Evolutionary conservation across 2,888 invertebrate species (phyloP).

Genomic region (Digitonthophagus gazella): DNA sequence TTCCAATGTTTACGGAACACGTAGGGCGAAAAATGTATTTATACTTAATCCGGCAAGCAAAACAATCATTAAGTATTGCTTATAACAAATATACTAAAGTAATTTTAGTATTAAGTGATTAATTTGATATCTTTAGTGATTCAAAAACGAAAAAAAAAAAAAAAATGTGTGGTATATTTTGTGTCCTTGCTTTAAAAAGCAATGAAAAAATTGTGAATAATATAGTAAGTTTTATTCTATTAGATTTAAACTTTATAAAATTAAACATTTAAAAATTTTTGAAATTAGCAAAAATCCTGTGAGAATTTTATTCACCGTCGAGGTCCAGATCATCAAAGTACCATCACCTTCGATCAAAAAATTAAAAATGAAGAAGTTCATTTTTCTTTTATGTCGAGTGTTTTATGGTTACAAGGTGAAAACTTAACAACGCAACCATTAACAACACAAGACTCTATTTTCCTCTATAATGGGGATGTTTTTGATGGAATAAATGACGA

Average conservation of each 20-base stretch:
- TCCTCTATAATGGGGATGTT: conserved; percentile 90
- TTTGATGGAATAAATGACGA: conserved; percentile 57
- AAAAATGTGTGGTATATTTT: conserved; percentile 44
- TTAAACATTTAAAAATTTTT: conserved; percentile 3
- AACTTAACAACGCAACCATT: conserved; percentile 66
- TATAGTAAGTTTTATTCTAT: conserved; percentile 18
- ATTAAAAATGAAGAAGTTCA: conserved; percentile 31
- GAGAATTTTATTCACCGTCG: conserved; percentile 25
- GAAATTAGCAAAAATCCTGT: conserved; percentile 38
- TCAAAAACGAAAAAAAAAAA: too few relatives aligned
- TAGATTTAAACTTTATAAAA: neutral
- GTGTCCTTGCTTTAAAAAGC: conserved; percentile 32
- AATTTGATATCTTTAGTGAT: too few relatives aligned
- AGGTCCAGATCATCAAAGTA: conserved; percentile 22
- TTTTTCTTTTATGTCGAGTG: conserved; percentile 53
- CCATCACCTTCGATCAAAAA: neutral
- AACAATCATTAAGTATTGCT: neutral
- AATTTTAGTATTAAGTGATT: too few relatives aligned
- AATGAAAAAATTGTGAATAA: conserved; percentile 21
- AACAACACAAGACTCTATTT: conserved; percentile 59
- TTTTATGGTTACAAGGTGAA: conserved; percentile 84
- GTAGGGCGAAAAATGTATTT: too few relatives aligned
- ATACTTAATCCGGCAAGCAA: too few relatives aligned
- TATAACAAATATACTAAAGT: too few relatives aligned
- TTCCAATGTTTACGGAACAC: too few relatives aligned